Conservation (phyloP, 2,888 invertebrate species). For the Ommatoiulus sabulosus region DNA sequence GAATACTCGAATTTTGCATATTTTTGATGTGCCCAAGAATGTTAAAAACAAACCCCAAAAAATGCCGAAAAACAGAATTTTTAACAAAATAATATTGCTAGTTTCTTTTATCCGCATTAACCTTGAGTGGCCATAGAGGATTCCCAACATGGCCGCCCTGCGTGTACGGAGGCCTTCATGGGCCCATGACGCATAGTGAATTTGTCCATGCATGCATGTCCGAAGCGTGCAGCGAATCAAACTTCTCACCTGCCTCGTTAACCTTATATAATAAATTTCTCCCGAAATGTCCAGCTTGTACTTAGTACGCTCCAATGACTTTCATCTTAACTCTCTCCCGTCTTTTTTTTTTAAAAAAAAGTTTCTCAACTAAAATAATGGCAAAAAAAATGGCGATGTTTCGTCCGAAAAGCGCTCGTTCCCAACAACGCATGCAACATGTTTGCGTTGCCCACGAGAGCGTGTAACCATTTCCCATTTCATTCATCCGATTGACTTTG, state of each 20-base stretch:
- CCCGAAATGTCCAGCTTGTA: background rate
- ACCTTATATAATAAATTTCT: background rate
- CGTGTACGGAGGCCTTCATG: background rate
- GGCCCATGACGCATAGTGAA: background rate
- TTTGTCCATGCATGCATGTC: background rate
- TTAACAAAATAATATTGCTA: too few relatives aligned
- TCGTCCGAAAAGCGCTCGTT: background rate
- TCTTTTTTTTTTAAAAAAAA: background rate
- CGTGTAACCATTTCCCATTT: constrained; percentile 6
- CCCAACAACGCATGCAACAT: background rate
- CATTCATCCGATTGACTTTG: constrained; percentile 30
- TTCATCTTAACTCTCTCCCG: background rate
- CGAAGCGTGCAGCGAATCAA: background rate
- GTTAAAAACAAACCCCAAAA: too few relatives aligned
- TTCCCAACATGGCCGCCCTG: background rate
- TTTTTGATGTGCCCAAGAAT: too few relatives aligned
- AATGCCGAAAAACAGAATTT: too few relatives aligned
- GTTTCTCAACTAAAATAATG: background rate
- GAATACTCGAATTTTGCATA: too few relatives aligned
- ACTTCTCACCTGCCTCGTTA: constrained; percentile 17
- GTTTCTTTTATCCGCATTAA: too few relatives aligned
- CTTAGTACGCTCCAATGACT: constrained; percentile 2
- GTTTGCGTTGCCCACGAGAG: background rate
- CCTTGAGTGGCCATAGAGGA: background rate
- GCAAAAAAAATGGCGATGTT: background rate